A percentile compares a stretch with the other conserved stretches of the same genome.
Evolutionary conservation across 2,797 vertebrate species (phyloP).

Genomic region (Enoplosus armatus): DNA sequence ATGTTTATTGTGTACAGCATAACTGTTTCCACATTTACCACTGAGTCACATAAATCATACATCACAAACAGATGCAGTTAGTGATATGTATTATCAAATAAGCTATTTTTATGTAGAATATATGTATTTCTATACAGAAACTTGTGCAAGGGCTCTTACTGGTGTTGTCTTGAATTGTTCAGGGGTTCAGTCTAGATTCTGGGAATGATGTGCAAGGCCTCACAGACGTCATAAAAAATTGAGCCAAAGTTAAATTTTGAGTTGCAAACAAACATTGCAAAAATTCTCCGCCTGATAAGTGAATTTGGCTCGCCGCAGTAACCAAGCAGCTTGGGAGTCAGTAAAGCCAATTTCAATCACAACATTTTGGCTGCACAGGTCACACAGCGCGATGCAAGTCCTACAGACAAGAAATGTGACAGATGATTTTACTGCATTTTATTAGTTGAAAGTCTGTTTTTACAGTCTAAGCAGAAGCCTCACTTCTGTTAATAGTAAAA

Average conservation of each 20-base stretch:
- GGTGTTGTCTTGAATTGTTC: constrained; percentile 9
- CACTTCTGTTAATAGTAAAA: constrained; percentile 32
- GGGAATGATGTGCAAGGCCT: constrained; percentile 58
- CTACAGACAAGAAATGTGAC: constrained; percentile 19
- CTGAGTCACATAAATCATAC: constrained; percentile 11
- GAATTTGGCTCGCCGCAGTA: constrained; percentile 24
- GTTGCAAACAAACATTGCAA: constrained; percentile 54
- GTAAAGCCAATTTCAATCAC: constrained; percentile 51
- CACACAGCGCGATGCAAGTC: constrained; percentile 26
- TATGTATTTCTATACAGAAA: constrained; percentile 23
- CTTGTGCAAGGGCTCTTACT: constrained; percentile 13
- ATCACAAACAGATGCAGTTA: constrained; percentile 20
- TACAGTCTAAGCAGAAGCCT: constrained; percentile 1
- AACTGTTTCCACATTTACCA: constrained; percentile 29
- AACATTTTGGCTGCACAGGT: constrained; percentile 45
- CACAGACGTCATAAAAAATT: constrained; percentile 42
- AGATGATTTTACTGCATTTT: constrained; percentile 18
- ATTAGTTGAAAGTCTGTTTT: constrained; percentile 27
- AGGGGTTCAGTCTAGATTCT: constrained; percentile 40
- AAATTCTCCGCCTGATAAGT: constrained; percentile 39
- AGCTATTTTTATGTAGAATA: constrained; percentile 12
- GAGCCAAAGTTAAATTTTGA: constrained; percentile 47
- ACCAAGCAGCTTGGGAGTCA: constrained; percentile 44
- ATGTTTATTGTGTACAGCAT: constrained; percentile 51
- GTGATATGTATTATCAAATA: constrained; percentile 17